Conservation (phyloP, 2,888 invertebrate species). For the Deilephila porcellus region DNA sequence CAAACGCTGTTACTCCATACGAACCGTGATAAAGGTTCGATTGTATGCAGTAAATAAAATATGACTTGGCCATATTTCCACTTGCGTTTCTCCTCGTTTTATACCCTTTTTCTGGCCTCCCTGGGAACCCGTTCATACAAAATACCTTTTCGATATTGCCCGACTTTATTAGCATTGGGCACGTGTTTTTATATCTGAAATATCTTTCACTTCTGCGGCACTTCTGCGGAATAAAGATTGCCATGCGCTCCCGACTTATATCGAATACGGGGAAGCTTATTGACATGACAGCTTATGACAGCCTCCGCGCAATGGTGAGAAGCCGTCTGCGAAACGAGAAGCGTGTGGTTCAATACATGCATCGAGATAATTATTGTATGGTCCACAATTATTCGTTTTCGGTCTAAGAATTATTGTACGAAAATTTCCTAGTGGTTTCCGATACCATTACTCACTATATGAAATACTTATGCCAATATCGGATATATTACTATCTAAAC, state of each 20-base stretch:
- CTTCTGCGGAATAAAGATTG: slow-evolving; percentile 72
- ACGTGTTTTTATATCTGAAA: slow-evolving; percentile 80
- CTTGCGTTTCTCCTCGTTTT: slow-evolving; percentile 81
- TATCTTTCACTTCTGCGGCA: slow-evolving; percentile 75
- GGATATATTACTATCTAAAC: too few species aligned
- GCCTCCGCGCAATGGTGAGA: too few species aligned
- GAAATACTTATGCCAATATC: too few species aligned
- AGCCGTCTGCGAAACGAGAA: too few species aligned
- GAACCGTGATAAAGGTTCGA: slow-evolving; percentile 82
- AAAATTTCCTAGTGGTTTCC: too few species aligned
- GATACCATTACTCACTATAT: too few species aligned
- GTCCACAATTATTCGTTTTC: too few species aligned
- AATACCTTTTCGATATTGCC: slow-evolving; percentile 82
- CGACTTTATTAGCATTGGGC: slow-evolving; percentile 82
- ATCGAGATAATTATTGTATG: too few species aligned
- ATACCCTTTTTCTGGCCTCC: slow-evolving; percentile 78
- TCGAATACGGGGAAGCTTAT: slow-evolving; percentile 66
- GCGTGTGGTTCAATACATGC: too few species aligned
- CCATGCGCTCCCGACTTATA: slow-evolving; percentile 66
- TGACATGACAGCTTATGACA: too few species aligned
- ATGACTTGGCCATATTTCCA: slow-evolving; percentile 83
- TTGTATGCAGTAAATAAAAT: slow-evolving; percentile 85
- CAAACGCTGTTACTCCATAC: slow-evolving; percentile 77
- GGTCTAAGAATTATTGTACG: too few species aligned
- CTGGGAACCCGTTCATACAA: slow-evolving; percentile 80